Evolutionary conservation across 2,888 invertebrate genomes (phyloP), one percentile per base, ranked within the genome.

Genomic region (Drosophila nigritarsus): DNA sequence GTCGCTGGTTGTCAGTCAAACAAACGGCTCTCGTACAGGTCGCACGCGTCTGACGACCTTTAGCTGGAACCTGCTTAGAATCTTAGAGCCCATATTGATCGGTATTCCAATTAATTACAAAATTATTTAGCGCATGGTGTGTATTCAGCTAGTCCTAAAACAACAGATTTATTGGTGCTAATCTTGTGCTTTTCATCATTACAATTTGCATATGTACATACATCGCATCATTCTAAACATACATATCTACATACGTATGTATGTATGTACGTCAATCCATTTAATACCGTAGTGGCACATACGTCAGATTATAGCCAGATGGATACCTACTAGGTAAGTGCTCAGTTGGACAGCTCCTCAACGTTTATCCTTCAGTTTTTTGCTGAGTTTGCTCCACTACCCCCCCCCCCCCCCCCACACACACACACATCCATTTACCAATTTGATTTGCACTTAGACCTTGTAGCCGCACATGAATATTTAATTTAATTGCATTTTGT

Each of bases 1-100:
- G 90, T 88, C 83, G 71, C 76, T 74, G 78, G 77, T 83, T 88
- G 87, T 90, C 90, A 90, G 86, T 90, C 87, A 89, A 90, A 79
- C 88, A 79, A 79, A 72, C 76, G 66, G 62, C 72, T 62, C 34
- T 54, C 62, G 67, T 61, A 64, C 58, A 60, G 56, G 58, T 69
- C 74, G 58, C 64, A 70, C 66, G 55, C 67, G 69, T 55, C 60
- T 61, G 30, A 38, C 71, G 55, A 72, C 65, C 63, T 48, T 51
- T 30, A 24, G 7, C 50, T 50, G 50, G 24, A 45, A 24, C 45
- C n/a, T 15, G n/a, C 40, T 30, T 29, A 45, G 32, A 53, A 40
- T 38, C 36, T 51, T 42, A 32, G 51, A 54, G 45, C n/a, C 42
- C 36, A 71, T 83, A 87, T 84, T 86, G 87, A 78, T 78, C 51